phyloP scores from a whole-genome alignment of 2,888 invertebrate species.

The Lissocephala sabroskyi region DNA sequence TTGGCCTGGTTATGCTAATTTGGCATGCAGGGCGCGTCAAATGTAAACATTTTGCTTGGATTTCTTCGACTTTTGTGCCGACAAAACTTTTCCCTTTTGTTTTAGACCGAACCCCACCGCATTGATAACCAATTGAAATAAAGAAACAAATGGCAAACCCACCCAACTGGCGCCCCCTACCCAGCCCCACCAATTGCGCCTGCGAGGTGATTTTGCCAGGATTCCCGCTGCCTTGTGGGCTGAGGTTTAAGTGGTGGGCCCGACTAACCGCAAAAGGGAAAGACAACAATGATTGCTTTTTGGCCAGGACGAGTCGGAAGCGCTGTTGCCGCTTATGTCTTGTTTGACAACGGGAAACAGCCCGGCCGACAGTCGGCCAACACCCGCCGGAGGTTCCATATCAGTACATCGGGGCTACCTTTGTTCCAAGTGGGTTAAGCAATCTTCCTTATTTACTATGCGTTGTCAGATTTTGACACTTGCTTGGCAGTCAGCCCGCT shows the following conservation, averaged over 20 bases:
- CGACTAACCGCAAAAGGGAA: neutral
- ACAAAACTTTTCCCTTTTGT: neutral
- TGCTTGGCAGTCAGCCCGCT: neutral
- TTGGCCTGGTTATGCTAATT: conserved; percentile 44
- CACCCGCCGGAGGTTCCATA: neutral
- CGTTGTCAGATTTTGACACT: conserved; percentile 2
- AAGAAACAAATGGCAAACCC: conserved; percentile 1
- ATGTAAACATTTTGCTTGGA: conserved; percentile 37
- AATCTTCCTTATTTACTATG: conserved; percentile 1
- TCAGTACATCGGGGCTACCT: neutral
- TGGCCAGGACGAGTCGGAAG: conserved; percentile 33
- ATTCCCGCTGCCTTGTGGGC: neutral
- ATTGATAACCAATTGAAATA: conserved; percentile 11
- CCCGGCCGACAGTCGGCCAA: too few relatives aligned
- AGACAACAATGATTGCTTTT: neutral
- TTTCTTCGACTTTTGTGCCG: conserved; percentile 13
- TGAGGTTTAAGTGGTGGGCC: neutral
- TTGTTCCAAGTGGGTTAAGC: neutral
- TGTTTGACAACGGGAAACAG: conserved; percentile 18
- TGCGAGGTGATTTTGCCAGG: conserved; percentile 10
- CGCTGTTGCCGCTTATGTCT: conserved; percentile 22
- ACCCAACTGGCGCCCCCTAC: neutral
- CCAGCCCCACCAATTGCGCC: conserved; percentile 12
- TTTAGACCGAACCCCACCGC: conserved; percentile 1
- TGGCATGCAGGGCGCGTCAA: conserved; percentile 37